Evolutionary conservation across 2,113 vertebrate species (phyloP), one percentile per base, ranked within the genome.

Genomic region (Butorides virescens): DNA sequence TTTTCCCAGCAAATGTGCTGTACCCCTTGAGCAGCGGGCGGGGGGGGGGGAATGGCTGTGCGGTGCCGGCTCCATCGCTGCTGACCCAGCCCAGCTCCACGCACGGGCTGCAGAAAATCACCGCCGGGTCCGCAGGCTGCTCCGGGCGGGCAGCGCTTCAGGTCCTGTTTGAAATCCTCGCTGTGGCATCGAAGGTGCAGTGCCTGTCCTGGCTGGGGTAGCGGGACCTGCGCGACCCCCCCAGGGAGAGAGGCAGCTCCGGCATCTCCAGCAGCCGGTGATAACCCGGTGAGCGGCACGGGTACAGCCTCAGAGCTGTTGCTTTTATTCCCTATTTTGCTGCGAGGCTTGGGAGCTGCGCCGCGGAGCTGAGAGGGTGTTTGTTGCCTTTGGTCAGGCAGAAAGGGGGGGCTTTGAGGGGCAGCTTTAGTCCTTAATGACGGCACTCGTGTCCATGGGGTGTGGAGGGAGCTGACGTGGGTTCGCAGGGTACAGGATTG

Each of bases 241-340:
- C 17, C 95, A 92, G 21, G 98, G 98, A 4, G 92, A 95, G 79
- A 94, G 95, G 34, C 98, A 98, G 68, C 98, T 99, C 89, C 81
- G 98, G 46, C 98, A 98, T 30, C 98, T 97, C 94, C 95, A 98
- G 88, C 98, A 98, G 93, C 98, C 98, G 67, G 98, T 98, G 20
- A 90, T 98, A 15, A 96, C 96, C 37, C 98, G 99, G 98, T 97
- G 75, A 5, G 98, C 82, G 74, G 19, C 7, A 1, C 2, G 1
- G 56, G 27, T 0, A 46, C 44, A 15, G 15, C 11, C 2, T 26
- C 71, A 32, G 42, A 59, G 56, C 55, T 5, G 34, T 1, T 47
- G 5, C 11, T 46, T 47, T 14, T 15, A 8, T 37, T 20, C 39
- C 59, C 21, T 32, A 1, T 37, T 42, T 49, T 39, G 5, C 11